A percentile compares a stretch with the other conserved stretches of the same genome.
Evolutionary conservation across 2,797 vertebrate genomes (phyloP).

Genomic region (Uromys caudimaculatus): DNA sequence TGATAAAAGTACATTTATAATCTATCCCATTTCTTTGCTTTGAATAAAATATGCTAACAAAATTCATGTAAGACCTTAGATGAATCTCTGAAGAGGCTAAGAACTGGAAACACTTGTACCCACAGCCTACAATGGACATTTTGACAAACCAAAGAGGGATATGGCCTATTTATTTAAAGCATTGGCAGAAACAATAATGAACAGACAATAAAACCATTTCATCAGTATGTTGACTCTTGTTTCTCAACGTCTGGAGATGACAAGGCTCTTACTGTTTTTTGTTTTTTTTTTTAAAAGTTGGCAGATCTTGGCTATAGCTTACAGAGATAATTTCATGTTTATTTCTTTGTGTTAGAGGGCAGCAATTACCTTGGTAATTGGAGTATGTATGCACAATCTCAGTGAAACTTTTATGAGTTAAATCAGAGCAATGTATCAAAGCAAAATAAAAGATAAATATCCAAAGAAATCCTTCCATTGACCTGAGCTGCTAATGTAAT

Average conservation of each 20-base stretch:
- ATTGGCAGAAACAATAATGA: background rate
- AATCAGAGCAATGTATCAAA: background rate
- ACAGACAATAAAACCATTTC: background rate
- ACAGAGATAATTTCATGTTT: background rate
- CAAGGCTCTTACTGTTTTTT: background rate
- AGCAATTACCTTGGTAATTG: background rate
- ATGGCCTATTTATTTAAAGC: background rate
- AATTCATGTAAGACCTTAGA: background rate
- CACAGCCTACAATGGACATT: background rate
- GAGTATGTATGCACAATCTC: constrained; percentile 18
- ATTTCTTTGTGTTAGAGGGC: background rate
- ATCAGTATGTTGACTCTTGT: background rate
- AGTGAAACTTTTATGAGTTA: background rate
- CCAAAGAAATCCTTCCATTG: background rate
- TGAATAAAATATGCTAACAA: background rate
- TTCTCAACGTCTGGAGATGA: background rate
- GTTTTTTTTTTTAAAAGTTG: background rate
- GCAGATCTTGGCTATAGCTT: background rate
- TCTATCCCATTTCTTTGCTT: background rate
- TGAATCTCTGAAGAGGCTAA: background rate
- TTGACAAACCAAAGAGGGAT: background rate
- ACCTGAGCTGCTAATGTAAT: background rate
- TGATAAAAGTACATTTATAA: background rate
- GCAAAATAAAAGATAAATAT: constrained; percentile 27
- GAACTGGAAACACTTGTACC: background rate